phyloP scores from a whole-genome alignment of 1,140 invertebrate genomes.

The Drosophila murphyi region DNA sequence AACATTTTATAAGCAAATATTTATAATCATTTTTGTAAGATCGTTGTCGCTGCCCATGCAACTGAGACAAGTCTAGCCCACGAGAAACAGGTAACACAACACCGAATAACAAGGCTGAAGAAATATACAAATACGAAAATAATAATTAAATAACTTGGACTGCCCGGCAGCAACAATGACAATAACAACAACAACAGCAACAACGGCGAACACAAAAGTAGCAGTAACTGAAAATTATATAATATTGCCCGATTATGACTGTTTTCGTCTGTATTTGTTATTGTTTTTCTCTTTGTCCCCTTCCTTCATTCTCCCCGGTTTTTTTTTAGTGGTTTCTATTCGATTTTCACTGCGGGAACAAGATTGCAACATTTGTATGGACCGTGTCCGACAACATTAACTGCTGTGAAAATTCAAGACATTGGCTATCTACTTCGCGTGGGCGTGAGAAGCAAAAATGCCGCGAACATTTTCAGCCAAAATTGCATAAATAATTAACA shows the following conservation, averaged over 20 bases:
- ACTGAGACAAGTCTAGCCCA: constrained; percentile 27
- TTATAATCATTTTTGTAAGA: constrained; percentile 48
- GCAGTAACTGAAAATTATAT: constrained; percentile 30
- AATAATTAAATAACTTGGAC: constrained; percentile 50
- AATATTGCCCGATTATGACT: constrained; percentile 41
- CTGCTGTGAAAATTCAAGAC: constrained; percentile 19
- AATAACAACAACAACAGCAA: too few relatives aligned
- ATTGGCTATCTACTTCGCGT: neutral
- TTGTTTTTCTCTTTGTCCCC: constrained; percentile 18
- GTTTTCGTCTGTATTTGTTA: constrained; percentile 24
- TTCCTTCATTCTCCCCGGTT: neutral
- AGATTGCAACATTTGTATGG: constrained; percentile 4
- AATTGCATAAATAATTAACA: neutral
- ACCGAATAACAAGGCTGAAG: neutral
- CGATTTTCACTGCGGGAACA: constrained; percentile 35
- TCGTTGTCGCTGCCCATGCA: constrained; percentile 28
- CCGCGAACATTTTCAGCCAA: constrained; percentile 6
- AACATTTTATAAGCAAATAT: constrained; percentile 34
- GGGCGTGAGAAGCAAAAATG: constrained; percentile 19
- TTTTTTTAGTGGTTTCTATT: constrained; percentile 11
- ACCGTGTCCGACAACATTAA: constrained; percentile 35
- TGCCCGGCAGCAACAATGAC: neutral
- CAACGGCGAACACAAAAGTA: neutral
- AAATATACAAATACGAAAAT: constrained; percentile 24
- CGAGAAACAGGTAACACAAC: neutral